Evolutionary conservation across 2,113 vertebrate genomes (phyloP), one percentile per base, ranked within the genome.

Genomic region (Neogobius melanostomus): DNA sequence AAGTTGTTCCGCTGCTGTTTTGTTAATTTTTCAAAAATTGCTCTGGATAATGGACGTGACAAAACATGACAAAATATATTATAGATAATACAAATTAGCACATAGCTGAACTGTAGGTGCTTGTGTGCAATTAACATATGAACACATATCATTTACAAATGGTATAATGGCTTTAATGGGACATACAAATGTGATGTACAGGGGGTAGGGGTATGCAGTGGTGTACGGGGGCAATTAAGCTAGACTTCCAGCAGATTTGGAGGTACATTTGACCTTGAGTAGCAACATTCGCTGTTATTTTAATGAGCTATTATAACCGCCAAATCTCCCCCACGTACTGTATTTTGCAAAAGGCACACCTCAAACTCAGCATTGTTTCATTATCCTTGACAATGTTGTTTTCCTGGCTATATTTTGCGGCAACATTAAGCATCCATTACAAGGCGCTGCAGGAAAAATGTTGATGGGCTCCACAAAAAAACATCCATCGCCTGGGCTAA

Each of bases 371-470:
- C 66, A 8, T 69, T 52, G 78, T 88, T 89, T 86, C 74, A 87
- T 86, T 88, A 82, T 84, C 82, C 81, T 69, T 21, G 75, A 82
- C 75, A 54, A 79, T 78, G 77, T 67, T 80, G 77, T 88, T 87
- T 90, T 86, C 73, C 76, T 17, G 74, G 76, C 72, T 78, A 82
- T 75, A 85, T 84, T 77, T 74, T 82, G 76, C 77, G 79, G 74
- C 68, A 79, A 82, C 88, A 85, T 91, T 89, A 90, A 85, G 80
- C 86, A 83, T 85, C 82, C 82, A 87, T 87, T 88, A 85, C 77
- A 74, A 81, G 69, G 72, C 76, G 59, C 86, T 75, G 76, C 84
- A 79, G 84, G 82, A 88, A 79, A 79, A 66, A 77, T 49, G 66
- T 68, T 81, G 82, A 83, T 77, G 76, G 72, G 82, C 86, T 79